phyloP scores from a whole-genome alignment of 2,888 invertebrate species.

The Zelleria hepariella region DNA sequence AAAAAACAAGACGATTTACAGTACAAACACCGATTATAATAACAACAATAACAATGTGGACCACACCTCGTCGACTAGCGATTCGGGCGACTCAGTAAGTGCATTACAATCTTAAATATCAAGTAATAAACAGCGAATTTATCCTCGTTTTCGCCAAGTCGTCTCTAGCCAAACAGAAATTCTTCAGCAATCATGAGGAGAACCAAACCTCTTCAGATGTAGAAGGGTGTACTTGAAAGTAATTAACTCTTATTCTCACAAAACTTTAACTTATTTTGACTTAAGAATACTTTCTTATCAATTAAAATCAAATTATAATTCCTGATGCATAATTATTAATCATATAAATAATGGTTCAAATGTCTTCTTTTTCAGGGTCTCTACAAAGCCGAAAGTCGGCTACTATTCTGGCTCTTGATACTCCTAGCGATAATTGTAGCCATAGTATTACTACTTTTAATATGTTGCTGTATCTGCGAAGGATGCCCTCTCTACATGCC shows the following conservation, averaged over 20 bases:
- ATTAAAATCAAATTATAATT: no score
- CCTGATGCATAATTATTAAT: no score
- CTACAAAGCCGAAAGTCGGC: slow-evolving; percentile 80
- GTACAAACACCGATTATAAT: not conserved
- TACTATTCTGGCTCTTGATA: slow-evolving; percentile 84
- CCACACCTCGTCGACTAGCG: slow-evolving; percentile 10
- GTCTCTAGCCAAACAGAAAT: no score
- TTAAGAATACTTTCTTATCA: not conserved
- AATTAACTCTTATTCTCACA: no score
- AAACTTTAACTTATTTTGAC: not conserved
- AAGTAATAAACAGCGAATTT: no score
- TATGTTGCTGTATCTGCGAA: slow-evolving; percentile 88
- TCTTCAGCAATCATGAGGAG: no score
- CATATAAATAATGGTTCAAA: no score
- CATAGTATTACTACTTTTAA: slow-evolving; percentile 77
- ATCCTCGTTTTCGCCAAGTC: no score
- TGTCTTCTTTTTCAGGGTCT: slow-evolving; percentile 73
- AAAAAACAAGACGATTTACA: slow-evolving; percentile 42
- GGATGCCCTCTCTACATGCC: slow-evolving; percentile 88
- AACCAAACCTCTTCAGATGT: no score
- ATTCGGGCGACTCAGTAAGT: slow-evolving; percentile 40
- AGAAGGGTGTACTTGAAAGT: no score
- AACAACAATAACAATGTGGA: not conserved
- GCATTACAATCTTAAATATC: not conserved
- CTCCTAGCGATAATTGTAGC: slow-evolving; percentile 82